Evolutionary conservation across 37 sponge, comb jelly and placozoan genomes (phyloP).

Genomic region (Haliclona indistincta): DNA sequence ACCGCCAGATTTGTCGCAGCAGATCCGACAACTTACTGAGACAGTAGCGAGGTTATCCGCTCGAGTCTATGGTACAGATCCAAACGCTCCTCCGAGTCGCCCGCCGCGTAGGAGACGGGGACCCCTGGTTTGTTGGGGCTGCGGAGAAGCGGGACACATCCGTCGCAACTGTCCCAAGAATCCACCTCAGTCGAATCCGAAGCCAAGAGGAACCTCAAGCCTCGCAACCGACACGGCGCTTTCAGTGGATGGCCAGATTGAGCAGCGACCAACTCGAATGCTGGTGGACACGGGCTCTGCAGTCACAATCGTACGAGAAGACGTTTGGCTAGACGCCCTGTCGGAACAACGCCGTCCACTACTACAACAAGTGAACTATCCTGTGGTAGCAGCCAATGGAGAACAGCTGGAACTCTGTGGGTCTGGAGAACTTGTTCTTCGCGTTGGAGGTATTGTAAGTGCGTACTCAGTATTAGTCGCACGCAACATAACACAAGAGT

Average conservation of each 20-base stretch:
- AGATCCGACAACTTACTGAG: not conserved
- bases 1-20: not conserved
- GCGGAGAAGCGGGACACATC: slow-evolving; percentile 4
- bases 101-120: not conserved
- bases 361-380: too few species aligned
- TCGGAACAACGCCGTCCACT: not conserved
- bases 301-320: slow-evolving; percentile 15
- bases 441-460: not conserved
- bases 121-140: not conserved
- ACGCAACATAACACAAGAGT: slow-evolving; percentile 10
- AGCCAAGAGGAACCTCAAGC: too few species aligned
- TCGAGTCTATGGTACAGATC: not conserved
- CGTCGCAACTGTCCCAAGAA: not conserved
- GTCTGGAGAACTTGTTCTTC: not conserved
- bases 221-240: not conserved
- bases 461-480: slow-evolving; percentile 5
- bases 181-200: too few species aligned
- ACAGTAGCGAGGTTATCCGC: not conserved
- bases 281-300: slow-evolving; percentile 8
- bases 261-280: not conserved
- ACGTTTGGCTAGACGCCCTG: not conserved
- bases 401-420: not conserved
- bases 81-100: too few species aligned
- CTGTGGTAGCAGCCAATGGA: slow-evolving; percentile 19
- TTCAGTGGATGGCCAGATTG: slow-evolving; percentile 15